These are phyloP conservation scores for Drosophila burlai DNA, from an alignment of 1,140 invertebrate species.

Conservation along the genomic window DNA sequence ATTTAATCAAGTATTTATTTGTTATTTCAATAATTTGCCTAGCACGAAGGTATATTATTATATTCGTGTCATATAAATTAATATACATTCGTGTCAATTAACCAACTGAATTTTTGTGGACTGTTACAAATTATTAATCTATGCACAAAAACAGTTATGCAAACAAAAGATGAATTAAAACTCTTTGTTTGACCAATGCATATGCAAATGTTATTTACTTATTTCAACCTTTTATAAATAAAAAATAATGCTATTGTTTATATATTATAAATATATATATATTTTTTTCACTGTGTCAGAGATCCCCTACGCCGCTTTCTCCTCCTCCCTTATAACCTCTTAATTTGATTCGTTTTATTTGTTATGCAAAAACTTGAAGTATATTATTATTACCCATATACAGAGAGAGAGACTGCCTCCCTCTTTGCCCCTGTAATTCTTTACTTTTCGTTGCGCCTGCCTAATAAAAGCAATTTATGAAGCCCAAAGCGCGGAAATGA, in stretches of 20 bases:
- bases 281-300: conserved; percentile 20
- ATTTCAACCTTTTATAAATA: conserved; percentile 3
- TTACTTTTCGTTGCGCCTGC: conserved; percentile 55
- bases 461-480: conserved; percentile 83
- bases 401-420: too few species aligned
- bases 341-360: conserved; percentile 78
- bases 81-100: not conserved
- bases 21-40: not conserved
- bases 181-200: not conserved
- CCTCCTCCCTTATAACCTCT: conserved; percentile 38
- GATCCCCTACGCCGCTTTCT: not conserved
- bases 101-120: not conserved
- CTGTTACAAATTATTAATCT: not conserved
- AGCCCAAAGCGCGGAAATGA: conserved; percentile 82
- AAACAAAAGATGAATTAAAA: conserved; percentile 7
- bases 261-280: not conserved
- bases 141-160: not conserved
- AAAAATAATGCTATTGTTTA: not conserved
- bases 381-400: conserved; percentile 69
- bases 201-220: conserved; percentile 11
- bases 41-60: not conserved
- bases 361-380: conserved; percentile 80
- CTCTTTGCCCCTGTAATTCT: conserved; percentile 9
- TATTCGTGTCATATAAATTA: not conserved
- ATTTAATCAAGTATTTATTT: not conserved